phyloP scores from a whole-genome alignment of 2,797 vertebrate genomes.

The Capromys pilorides region DNA sequence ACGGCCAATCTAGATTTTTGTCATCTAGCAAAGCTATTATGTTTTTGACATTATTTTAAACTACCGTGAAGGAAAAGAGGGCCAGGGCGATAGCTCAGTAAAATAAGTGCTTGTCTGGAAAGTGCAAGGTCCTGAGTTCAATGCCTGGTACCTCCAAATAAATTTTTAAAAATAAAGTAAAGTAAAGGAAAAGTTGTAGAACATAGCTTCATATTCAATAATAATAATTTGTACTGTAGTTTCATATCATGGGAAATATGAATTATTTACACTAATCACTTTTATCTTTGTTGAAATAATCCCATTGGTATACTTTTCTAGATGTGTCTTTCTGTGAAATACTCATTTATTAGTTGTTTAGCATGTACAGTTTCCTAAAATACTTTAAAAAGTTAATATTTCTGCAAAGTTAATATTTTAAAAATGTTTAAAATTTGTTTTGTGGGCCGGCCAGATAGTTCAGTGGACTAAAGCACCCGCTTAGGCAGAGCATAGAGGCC shows the following conservation, averaged over 20 bases:
- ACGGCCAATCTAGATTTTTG: neutral
- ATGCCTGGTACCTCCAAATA: too few species aligned
- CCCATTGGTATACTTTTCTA: neutral
- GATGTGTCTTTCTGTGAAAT: neutral
- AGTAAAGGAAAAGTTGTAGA: slow-evolving; percentile 28
- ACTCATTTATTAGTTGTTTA: neutral
- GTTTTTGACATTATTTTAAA: neutral
- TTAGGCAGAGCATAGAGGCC: too few species aligned
- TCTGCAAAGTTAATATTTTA: neutral
- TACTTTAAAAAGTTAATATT: too few species aligned
- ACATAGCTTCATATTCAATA: neutral
- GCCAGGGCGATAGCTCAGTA: too few species aligned
- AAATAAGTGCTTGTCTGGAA: too few species aligned
- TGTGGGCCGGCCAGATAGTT: neutral
- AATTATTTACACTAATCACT: slow-evolving; percentile 1
- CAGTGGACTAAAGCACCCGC: too few species aligned
- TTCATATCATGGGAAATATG: slow-evolving; percentile 13
- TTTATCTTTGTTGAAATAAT: slow-evolving; percentile 3
- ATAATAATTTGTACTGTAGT: neutral
- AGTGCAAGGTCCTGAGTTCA: too few species aligned
- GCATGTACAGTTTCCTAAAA: neutral
- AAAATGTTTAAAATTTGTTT: slow-evolving; percentile 38
- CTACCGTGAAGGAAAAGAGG: slow-evolving; percentile 33
- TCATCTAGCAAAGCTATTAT: neutral
- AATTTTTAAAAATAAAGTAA: too few species aligned